Evolutionary conservation across 2,797 vertebrate species (phyloP).

Genomic region (Alauda arvensis): DNA sequence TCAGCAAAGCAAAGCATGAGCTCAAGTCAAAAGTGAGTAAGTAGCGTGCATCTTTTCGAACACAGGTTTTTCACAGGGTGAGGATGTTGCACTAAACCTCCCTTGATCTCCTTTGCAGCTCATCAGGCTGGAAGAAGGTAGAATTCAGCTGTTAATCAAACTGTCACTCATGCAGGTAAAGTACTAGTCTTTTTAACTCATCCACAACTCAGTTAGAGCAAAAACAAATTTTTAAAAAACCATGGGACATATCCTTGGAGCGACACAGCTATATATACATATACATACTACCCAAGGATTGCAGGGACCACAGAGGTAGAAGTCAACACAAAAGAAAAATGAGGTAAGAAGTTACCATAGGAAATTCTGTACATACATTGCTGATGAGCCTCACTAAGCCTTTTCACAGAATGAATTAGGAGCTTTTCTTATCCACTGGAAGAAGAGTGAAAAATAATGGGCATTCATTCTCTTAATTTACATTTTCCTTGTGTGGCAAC

Average conservation of each 20-base stretch:
- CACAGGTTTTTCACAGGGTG: background rate
- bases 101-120: background rate
- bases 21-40: background rate
- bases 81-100: background rate
- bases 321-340: background rate
- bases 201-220: background rate
- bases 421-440: background rate
- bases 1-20: conserved; percentile 12
- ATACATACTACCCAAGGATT: background rate
- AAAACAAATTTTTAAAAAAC: background rate
- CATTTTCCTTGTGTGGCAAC: background rate
- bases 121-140: background rate
- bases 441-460: background rate
- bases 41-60: background rate
- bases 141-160: background rate
- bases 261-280: background rate
- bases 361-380: background rate
- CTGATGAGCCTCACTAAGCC: background rate
- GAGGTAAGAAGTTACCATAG: background rate
- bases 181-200: background rate
- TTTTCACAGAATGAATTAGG: background rate
- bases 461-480: background rate
- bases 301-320: background rate
- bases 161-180: background rate
- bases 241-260: background rate